Conservation (phyloP, 2,888 invertebrate species). For the Perizoma affinitatum region DNA sequence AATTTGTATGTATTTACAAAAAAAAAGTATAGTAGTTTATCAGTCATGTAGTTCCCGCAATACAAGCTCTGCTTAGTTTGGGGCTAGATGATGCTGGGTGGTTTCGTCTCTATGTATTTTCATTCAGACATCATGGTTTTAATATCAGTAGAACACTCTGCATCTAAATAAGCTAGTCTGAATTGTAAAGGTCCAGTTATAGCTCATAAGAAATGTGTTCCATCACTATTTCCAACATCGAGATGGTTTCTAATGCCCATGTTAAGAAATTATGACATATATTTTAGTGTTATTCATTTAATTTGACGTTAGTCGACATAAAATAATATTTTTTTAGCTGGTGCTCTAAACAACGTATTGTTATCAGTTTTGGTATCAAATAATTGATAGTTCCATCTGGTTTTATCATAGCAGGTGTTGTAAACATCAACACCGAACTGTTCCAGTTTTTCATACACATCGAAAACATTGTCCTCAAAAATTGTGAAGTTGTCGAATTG, state of each 20-base stretch:
- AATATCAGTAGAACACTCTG: conserved; percentile 44
- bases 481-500: conserved; percentile 75
- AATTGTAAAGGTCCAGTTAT: conserved; percentile 83
- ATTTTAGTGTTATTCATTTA: too few species aligned
- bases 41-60: too few species aligned
- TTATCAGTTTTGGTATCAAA: conserved; percentile 57
- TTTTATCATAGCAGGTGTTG: conserved; percentile 56
- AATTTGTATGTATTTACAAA: too few species aligned
- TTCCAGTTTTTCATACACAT: conserved; percentile 52
- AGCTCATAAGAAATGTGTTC: conserved; percentile 83
- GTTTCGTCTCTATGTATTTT: conserved; percentile 76
- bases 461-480: conserved; percentile 77
- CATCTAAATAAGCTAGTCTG: conserved; percentile 77
- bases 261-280: conserved; percentile 23
- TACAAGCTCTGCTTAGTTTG: too few species aligned
- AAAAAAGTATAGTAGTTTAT: too few species aligned
- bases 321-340: conserved; percentile 47
- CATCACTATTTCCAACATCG: conserved; percentile 84
- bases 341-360: conserved; percentile 62
- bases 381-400: conserved; percentile 52
- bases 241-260: conserved; percentile 81
- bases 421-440: conserved; percentile 38
- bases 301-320: not conserved
- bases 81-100: conserved; percentile 33
- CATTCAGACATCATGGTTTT: conserved; percentile 73